phyloP scores from a whole-genome alignment of 2,888 invertebrate genomes.

The Rapana venosa region DNA sequence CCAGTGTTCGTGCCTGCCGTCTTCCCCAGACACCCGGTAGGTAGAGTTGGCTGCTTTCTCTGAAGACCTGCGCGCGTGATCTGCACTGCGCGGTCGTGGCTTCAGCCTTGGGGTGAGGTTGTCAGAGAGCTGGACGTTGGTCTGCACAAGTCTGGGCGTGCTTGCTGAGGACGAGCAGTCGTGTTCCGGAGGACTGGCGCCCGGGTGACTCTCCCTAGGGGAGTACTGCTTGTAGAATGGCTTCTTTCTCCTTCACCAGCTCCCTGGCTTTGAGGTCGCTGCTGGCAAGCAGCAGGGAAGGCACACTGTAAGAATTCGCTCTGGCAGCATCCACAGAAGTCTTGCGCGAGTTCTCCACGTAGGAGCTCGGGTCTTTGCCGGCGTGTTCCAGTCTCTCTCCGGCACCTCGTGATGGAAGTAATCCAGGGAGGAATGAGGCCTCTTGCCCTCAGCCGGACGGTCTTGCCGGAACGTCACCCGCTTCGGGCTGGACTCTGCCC shows the following conservation, averaged over 20 bases:
- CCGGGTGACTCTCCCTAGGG: neutral
- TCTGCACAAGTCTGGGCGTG: neutral
- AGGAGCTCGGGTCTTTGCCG: neutral
- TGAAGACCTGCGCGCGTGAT: neutral
- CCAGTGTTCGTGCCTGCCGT: slow-evolving; percentile 21
- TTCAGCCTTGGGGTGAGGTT: neutral
- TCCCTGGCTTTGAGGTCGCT: slow-evolving; percentile 6
- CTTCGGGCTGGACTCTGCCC: neutral
- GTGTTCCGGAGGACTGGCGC: slow-evolving; percentile 19
- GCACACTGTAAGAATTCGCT: neutral
- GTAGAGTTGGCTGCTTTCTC: neutral
- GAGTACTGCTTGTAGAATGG: slow-evolving; percentile 32
- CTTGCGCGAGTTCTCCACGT: neutral
- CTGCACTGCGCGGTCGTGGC: slow-evolving; percentile 19
- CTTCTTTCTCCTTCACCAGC: slow-evolving; percentile 22
- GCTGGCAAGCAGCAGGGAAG: neutral
- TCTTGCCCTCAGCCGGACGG: neutral
- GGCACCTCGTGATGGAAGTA: slow-evolving; percentile 29
- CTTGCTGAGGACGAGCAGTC: neutral
- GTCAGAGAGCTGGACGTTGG: slow-evolving; percentile 25
- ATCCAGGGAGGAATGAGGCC: neutral
- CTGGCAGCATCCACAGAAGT: neutral
- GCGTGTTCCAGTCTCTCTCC: slow-evolving; percentile 37
- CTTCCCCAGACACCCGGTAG: neutral
- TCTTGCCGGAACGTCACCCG: neutral